These are phyloP conservation scores for Megalops atlanticus DNA, from an alignment of 2,113 vertebrate genomes.

Conservation along the genomic window DNA sequence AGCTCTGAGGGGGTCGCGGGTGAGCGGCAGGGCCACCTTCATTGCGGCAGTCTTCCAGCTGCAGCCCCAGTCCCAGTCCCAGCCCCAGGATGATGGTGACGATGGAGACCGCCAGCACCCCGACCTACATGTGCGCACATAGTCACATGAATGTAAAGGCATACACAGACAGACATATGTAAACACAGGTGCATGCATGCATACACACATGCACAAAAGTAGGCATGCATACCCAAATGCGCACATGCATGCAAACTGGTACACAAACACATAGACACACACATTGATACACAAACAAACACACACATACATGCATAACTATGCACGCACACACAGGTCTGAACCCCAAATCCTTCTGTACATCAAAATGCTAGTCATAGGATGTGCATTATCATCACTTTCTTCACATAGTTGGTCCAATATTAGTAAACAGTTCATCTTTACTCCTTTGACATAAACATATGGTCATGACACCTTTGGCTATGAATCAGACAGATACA, in stretches of 20 bases:
- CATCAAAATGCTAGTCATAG: too few species aligned
- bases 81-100: constrained; percentile 64
- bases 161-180: constrained; percentile 16
- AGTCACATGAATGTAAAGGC: background rate
- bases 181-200: too few species aligned
- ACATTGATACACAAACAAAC: too few species aligned
- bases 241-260: too few species aligned
- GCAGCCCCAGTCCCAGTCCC: constrained; percentile 65
- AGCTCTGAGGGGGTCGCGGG: background rate
- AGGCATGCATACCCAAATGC: constrained; percentile 26
- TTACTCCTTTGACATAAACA: too few species aligned
- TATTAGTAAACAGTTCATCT: too few species aligned
- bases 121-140: constrained; percentile 45
- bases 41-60: constrained; percentile 54
- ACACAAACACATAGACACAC: too few species aligned
- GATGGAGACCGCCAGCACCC: constrained; percentile 46
- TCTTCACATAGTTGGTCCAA: too few species aligned
- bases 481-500: too few species aligned
- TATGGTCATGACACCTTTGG: too few species aligned
- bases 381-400: too few species aligned
- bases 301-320: background rate
- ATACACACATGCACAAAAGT: too few species aligned
- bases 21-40: constrained; percentile 44
- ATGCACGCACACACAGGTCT: background rate
- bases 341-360: background rate